Evolutionary conservation across 2,888 invertebrate genomes (phyloP), one percentile per base, ranked within the genome.

Genomic region (Nebria salina): DNA sequence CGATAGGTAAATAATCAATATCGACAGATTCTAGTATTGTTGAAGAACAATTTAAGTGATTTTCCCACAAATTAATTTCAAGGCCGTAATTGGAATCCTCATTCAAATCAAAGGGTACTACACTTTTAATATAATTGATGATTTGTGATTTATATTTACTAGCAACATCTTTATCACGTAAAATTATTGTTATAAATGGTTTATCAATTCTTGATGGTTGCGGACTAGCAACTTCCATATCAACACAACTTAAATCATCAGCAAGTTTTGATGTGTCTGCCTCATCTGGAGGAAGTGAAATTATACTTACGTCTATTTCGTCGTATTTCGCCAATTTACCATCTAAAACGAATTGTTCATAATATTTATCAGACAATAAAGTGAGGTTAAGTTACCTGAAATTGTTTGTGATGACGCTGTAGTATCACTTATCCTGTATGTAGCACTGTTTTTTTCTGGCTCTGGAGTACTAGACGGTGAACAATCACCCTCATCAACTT

Each of bases 401-500:
- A 34, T 41, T 64, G 75, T 26, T 65, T 75, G 64, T 11, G 34
- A 75, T 8, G 15, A 72, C 26, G 26, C 41, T 34, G 11, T 25
- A 41, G 15, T 43, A 42, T 13, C 13, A 73, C 41, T 73, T 13
- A 42, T 42, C 7, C 15, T 41, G 3, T 11, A 73, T 41, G 42
- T 13, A 13, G 11, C 73, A 42, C 2, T 41, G 3, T 13, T 15
- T n/a, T 11, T n/a, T 41, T 41, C 25, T 25, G 66, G 77, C 54
- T 75, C 82, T 26, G 78, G 77, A 41, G 75, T 54, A 42, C 25
- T 76, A 66, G 85, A 85, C 66, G 86, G 82, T 8, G 86, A 85
- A 73, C 85, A 82, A 81, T 86, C 86, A 65, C 82, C 83, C 5
- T 86, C 86, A 75, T 82, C 83, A 54, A 86, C 81, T 84, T 86